Conservation (phyloP, 2,888 invertebrate species). For the Drosophila recens region DNA sequence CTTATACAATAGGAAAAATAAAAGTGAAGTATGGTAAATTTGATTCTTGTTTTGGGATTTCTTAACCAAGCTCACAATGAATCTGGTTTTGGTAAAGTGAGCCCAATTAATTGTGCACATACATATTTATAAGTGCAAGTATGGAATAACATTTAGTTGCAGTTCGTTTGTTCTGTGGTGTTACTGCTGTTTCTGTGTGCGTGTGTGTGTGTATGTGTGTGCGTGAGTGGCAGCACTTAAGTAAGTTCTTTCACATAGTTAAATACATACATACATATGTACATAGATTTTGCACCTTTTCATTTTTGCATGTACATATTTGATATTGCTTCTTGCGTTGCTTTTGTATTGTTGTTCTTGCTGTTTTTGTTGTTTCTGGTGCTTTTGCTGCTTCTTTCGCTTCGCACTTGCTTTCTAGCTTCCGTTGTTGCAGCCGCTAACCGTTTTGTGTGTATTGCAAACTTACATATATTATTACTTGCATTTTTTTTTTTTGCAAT, state of each 20-base stretch:
- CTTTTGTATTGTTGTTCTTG: slow-evolving; percentile 39
- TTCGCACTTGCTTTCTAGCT: slow-evolving; percentile 9
- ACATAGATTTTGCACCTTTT: slow-evolving; percentile 43
- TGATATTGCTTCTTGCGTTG: slow-evolving; percentile 45
- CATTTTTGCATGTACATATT: slow-evolving; percentile 33
- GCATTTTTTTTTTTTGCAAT: slow-evolving; percentile 48
- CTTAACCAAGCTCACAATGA: too few relatives aligned
- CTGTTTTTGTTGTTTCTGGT: slow-evolving; percentile 10
- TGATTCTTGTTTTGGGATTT: too few relatives aligned
- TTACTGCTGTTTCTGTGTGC: slow-evolving; percentile 4
- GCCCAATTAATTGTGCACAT: neutral
- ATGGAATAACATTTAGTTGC: slow-evolving; percentile 24
- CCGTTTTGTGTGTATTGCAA: slow-evolving; percentile 47
- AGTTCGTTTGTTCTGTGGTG: neutral
- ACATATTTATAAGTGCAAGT: neutral
- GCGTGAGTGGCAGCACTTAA: too few relatives aligned
- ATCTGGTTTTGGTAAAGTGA: neutral
- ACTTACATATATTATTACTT: slow-evolving; percentile 40
- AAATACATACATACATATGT: slow-evolving; percentile 1
- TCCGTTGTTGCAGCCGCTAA: neutral
- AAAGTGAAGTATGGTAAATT: too few relatives aligned
- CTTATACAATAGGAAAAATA: too few relatives aligned
- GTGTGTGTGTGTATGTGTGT: slow-evolving; percentile 15
- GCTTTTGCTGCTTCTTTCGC: slow-evolving; percentile 13
- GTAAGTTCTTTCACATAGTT: too few relatives aligned